Evolutionary conservation across 64 coral and sea anemone genomes (phyloP).

Genomic region (Cladopsammia gracilis): DNA sequence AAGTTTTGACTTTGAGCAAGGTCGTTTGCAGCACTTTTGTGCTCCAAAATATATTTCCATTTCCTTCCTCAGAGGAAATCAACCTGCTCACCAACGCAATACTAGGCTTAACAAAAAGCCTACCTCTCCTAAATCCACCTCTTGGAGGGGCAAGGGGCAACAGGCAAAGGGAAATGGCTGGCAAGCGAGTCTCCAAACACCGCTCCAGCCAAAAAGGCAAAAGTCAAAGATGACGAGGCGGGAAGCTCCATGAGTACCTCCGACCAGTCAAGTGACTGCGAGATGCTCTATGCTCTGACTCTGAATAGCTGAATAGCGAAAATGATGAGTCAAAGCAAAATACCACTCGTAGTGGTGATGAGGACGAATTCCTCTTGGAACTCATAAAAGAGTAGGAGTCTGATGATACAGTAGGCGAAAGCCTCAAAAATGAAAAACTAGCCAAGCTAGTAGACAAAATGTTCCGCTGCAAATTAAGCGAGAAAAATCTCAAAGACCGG

Average conservation of each 20-base stretch:
- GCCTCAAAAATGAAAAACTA: too few relatives aligned
- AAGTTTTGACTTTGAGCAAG: neutral
- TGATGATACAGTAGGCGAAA: too few relatives aligned
- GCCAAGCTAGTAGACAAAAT: too few relatives aligned
- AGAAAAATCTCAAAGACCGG: too few relatives aligned
- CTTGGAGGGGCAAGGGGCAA: neutral
- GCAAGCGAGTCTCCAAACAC: neutral
- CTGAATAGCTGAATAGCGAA: constrained; percentile 5
- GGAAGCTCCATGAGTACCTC: neutral
- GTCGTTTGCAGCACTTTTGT: neutral
- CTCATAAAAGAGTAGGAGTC: too few relatives aligned
- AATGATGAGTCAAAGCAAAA: constrained; percentile 35
- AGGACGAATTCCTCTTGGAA: too few relatives aligned
- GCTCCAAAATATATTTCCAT: neutral
- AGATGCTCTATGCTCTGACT: neutral
- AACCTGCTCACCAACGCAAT: constrained; percentile 8
- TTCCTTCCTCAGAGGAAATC: neutral
- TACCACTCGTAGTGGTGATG: too few relatives aligned
- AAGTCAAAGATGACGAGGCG: neutral
- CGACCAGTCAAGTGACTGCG: neutral
- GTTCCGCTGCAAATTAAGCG: too few relatives aligned
- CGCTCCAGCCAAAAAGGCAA: constrained; percentile 6
- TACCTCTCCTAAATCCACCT: constrained; percentile 4
- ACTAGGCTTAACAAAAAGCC: constrained; percentile 7
- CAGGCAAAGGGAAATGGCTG: neutral